Conservation (phyloP, 2,888 invertebrate genomes). For the Latrodectus elegans region DNA sequence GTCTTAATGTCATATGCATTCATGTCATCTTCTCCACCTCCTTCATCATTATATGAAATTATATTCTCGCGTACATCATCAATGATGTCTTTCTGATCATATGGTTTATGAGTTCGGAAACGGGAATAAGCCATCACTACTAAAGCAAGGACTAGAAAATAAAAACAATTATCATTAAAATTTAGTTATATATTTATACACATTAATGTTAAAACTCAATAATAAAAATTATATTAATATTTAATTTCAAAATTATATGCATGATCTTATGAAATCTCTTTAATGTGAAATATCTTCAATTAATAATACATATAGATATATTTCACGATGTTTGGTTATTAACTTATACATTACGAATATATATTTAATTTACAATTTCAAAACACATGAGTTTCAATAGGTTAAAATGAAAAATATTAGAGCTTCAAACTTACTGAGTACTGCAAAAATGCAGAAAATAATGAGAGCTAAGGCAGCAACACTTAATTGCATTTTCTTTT, state of each 20-base stretch:
- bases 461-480: conserved; percentile 85
- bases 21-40: conserved; percentile 96
- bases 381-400: too few relatives aligned
- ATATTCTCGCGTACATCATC: conserved; percentile 98
- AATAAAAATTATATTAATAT: too few relatives aligned
- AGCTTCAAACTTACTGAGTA: conserved; percentile 82
- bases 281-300: too few relatives aligned
- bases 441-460: conserved; percentile 87
- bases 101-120: conserved; percentile 78
- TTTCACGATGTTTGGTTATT: too few relatives aligned
- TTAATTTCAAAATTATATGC: too few relatives aligned
- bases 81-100: conserved; percentile 87
- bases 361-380: too few relatives aligned
- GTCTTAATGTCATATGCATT: conserved; percentile 92
- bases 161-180: neutral
- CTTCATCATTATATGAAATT: conserved; percentile 97
- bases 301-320: too few relatives aligned
- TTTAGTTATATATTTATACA: too few relatives aligned
- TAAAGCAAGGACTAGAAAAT: conserved; percentile 78
- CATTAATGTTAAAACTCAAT: too few relatives aligned
- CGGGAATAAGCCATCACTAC: conserved; percentile 88
- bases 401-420: too few relatives aligned
- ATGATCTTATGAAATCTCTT: too few relatives aligned
- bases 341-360: too few relatives aligned
- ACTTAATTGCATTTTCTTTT: conserved; percentile 74